These are phyloP conservation scores for Rhabdornis inornatus DNA, from an alignment of 2,113 vertebrate species.

Conservation along the genomic window DNA sequence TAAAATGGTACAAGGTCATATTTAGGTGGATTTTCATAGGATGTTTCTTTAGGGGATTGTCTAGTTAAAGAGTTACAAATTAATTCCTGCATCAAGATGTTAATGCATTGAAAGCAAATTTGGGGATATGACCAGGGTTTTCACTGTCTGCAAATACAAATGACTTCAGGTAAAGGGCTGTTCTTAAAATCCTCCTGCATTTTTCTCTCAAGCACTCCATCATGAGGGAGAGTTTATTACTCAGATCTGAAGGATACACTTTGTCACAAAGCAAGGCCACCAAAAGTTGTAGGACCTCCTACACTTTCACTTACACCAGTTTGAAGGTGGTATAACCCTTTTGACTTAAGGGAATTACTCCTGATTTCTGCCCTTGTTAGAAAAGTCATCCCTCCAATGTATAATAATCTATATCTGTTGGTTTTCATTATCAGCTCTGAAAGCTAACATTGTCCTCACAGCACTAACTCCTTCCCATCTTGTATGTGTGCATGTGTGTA, in stretches of 20 bases:
- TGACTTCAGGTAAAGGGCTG: slow-evolving; percentile 59
- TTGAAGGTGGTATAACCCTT: not conserved
- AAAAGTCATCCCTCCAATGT: slow-evolving; percentile 11
- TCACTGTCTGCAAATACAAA: slow-evolving; percentile 46
- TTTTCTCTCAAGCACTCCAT: slow-evolving; percentile 43
- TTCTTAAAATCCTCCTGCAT: slow-evolving; percentile 11
- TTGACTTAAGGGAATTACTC: slow-evolving; percentile 22
- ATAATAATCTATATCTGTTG: slow-evolving; percentile 52
- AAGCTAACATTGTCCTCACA: slow-evolving; percentile 65
- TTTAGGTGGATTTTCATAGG: slow-evolving; percentile 62
- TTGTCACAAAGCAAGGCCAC: slow-evolving; percentile 60
- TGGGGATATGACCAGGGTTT: slow-evolving; percentile 64
- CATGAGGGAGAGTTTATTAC: slow-evolving; percentile 19
- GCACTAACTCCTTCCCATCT: slow-evolving; percentile 59
- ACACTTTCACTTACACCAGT: not conserved
- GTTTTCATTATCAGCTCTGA: slow-evolving; percentile 68
- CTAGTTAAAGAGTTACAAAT: slow-evolving; percentile 57
- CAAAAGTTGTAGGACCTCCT: slow-evolving; percentile 31
- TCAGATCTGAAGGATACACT: slow-evolving; percentile 55
- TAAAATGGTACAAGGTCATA: slow-evolving; percentile 71
- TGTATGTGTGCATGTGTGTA: slow-evolving; percentile 65
- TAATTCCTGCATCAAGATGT: slow-evolving; percentile 64
- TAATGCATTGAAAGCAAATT: slow-evolving; percentile 51
- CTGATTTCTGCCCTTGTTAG: slow-evolving; percentile 38
- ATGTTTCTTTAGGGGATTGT: slow-evolving; percentile 66